Percentiles rank a stretch among this genome's conserved stretches.
These are phyloP conservation scores for Lanistes nyassanus DNA, from an alignment of 1,140 invertebrate species.

Conservation along the genomic window DNA sequence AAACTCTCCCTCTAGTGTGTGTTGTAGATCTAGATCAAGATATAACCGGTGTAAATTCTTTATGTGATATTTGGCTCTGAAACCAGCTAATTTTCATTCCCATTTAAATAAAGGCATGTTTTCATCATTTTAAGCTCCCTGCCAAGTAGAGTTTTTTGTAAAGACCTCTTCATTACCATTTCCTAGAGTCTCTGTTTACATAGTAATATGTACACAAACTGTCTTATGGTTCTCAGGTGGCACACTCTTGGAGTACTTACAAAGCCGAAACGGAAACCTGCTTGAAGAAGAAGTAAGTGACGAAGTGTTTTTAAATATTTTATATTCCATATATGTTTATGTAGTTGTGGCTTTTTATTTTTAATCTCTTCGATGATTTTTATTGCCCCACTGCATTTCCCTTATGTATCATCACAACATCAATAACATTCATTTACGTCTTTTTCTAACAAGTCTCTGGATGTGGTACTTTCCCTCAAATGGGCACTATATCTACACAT, in stretches of 20 bases:
- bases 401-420: too few species aligned
- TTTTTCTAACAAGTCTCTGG: too few species aligned
- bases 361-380: not conserved
- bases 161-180: not conserved
- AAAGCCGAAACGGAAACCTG: slow-evolving; percentile 66
- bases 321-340: slow-evolving; percentile 3
- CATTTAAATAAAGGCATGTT: too few species aligned
- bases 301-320: slow-evolving; percentile 79
- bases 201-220: not conserved
- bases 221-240: slow-evolving; percentile 69
- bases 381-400: too few species aligned
- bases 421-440: too few species aligned
- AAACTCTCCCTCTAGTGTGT: too few species aligned
- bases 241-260: slow-evolving; percentile 79
- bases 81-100: too few species aligned
- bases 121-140: too few species aligned
- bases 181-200: not conserved
- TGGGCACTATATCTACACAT: slow-evolving; percentile 20
- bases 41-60: too few species aligned
- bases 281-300: slow-evolving; percentile 69
- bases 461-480: not conserved
- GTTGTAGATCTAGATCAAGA: too few species aligned
- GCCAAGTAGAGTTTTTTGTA: not conserved
- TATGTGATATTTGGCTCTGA: too few species aligned
- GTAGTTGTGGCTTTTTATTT: not conserved